phyloP scores from a whole-genome alignment of 2,888 invertebrate species.

The Dynastes grantii region DNA sequence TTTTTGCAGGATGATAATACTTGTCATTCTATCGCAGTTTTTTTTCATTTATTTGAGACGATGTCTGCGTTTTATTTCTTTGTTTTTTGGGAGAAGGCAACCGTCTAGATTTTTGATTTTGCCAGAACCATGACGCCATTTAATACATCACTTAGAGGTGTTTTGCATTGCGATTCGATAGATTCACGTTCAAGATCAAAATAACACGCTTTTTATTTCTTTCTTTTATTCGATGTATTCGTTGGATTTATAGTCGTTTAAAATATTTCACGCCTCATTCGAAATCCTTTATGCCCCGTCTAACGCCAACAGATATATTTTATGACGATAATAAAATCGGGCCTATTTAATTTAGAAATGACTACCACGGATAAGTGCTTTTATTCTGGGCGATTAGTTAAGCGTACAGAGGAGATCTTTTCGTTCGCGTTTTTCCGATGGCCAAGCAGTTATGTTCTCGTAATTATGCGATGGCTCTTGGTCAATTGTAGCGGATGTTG shows the following conservation, averaged over 20 bases:
- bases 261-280: constrained; percentile 23
- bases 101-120: not conserved
- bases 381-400: constrained; percentile 14
- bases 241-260: constrained; percentile 29
- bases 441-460: not conserved
- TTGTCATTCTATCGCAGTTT: too few relatives aligned
- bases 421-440: not conserved
- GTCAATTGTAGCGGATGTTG: not conserved
- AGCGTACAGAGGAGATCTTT: not conserved
- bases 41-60: not conserved
- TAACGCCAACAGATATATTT: constrained; percentile 6
- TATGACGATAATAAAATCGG: constrained; percentile 9
- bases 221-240: constrained; percentile 1
- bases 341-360: constrained; percentile 22
- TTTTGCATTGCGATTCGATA: constrained; percentile 3
- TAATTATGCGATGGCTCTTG: not conserved
- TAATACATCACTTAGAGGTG: not conserved
- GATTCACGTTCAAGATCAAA: constrained; percentile 5
- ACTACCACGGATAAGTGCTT: not conserved
- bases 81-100: not conserved
- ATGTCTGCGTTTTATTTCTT: not conserved
- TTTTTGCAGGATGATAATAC: too few relatives aligned
- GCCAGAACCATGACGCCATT: not conserved
- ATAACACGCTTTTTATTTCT: constrained; percentile 17
- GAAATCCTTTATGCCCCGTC: constrained; percentile 18